A percentile compares a stretch with the other conserved stretches of the same genome.
Conservation (phyloP, 2,797 vertebrate genomes). For the Pantherophis vulpinus region DNA sequence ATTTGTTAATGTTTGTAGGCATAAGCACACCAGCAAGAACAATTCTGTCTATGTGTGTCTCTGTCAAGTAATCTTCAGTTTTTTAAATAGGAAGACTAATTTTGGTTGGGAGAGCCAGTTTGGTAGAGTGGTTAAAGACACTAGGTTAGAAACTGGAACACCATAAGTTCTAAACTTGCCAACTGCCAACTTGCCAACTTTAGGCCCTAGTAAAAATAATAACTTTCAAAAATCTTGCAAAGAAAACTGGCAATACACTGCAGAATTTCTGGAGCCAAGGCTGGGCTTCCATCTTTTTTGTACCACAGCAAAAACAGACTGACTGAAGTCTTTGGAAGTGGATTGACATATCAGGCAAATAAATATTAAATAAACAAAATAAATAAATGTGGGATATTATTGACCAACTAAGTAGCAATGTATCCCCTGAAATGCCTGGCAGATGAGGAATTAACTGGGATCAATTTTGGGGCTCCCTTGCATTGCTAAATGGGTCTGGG, state of each 20-base stretch:
- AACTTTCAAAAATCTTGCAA: neutral
- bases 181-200: neutral
- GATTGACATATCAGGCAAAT: neutral
- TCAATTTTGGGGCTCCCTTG: slow-evolving; percentile 15
- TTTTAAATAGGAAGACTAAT: neutral
- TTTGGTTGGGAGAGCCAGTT: neutral
- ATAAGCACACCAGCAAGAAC: neutral
- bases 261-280: neutral
- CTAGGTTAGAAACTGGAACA: neutral
- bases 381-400: neutral
- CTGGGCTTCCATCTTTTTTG: neutral
- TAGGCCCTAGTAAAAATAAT: neutral
- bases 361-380: neutral
- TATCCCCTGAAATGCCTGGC: neutral
- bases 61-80: neutral
- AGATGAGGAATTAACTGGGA: slow-evolving; percentile 5
- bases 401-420: neutral
- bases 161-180: neutral
- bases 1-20: neutral
- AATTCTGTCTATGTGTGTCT: neutral
- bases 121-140: neutral
- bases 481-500: slow-evolving; percentile 52
- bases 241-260: neutral
- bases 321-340: neutral
- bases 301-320: neutral